Conservation (phyloP, 53 echinoderm and acorn worm species). For the Astropecten irregularis region DNA sequence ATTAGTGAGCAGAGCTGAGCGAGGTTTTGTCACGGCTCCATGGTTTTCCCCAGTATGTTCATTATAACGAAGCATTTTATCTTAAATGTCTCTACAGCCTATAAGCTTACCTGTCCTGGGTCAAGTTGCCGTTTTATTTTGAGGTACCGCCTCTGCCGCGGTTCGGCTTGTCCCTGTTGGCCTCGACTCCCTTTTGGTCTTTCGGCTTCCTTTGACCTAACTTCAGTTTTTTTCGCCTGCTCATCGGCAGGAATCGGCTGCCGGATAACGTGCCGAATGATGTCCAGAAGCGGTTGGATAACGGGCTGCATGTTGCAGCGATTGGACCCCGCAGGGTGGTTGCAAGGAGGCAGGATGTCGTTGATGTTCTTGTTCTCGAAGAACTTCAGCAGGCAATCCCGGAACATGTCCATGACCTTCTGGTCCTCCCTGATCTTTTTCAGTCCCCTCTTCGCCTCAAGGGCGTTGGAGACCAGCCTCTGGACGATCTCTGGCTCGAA, state of each 20-base stretch:
- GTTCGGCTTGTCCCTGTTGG: too few relatives aligned
- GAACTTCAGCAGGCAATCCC: constrained; percentile 42
- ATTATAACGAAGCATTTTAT: too few relatives aligned
- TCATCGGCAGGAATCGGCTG: neutral
- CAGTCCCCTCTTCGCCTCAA: constrained; percentile 46
- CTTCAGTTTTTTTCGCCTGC: neutral
- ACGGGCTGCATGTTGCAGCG: constrained; percentile 47
- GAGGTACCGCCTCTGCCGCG: constrained; percentile 1
- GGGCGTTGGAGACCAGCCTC: constrained; percentile 22
- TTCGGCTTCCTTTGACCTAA: neutral
- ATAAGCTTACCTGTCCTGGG: constrained; percentile 22
- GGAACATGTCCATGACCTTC: constrained; percentile 23
- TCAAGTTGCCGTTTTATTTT: constrained; percentile 26
- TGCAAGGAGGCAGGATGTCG: constrained; percentile 26
- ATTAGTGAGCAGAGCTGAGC: too few relatives aligned
- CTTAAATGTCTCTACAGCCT: too few relatives aligned
- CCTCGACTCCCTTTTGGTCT: too few relatives aligned
- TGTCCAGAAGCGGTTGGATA: constrained; percentile 32
- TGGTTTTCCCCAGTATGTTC: too few relatives aligned
- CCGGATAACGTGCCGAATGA: constrained; percentile 24
- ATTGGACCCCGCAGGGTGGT: constrained; percentile 20
- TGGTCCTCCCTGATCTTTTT: constrained; percentile 16
- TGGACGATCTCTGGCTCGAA: constrained; percentile 50
- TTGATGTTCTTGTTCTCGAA: constrained; percentile 27
- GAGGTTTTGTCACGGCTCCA: too few relatives aligned